Percentiles rank a stretch among this genome's conserved stretches.
Evolutionary conservation across 2,888 invertebrate species (phyloP).

Genomic region (Agrilus cyanescens): DNA sequence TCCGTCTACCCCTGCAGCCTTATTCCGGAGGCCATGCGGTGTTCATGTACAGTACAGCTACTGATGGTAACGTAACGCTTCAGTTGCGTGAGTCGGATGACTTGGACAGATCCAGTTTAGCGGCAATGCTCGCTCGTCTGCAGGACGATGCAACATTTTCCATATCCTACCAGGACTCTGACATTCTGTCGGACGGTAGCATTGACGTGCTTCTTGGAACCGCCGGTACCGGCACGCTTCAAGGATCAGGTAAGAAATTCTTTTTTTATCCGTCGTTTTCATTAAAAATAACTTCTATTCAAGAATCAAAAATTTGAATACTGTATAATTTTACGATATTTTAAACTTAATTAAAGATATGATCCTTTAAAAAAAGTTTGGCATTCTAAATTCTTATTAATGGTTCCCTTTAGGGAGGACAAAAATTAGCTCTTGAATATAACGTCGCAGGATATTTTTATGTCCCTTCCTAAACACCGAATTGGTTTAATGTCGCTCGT

Average conservation of each 20-base stretch:
- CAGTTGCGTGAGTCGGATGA: constrained; percentile 50
- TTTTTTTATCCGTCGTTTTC: constrained; percentile 1
- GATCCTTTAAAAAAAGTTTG: too few species aligned
- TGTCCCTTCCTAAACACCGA: too few species aligned
- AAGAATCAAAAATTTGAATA: background rate
- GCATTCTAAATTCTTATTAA: too few species aligned
- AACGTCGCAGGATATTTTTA: too few species aligned
- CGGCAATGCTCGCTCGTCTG: constrained; percentile 38
- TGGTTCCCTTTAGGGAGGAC: too few species aligned
- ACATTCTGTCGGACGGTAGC: constrained; percentile 52
- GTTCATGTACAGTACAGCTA: constrained; percentile 57
- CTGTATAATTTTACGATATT: background rate
- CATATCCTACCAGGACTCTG: constrained; percentile 64
- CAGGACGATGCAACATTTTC: constrained; percentile 56
- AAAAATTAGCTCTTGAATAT: too few species aligned
- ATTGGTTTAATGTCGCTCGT: too few species aligned
- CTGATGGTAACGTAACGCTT: constrained; percentile 51
- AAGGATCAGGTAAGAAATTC: constrained; percentile 26
- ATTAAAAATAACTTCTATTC: too few species aligned
- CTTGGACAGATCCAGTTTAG: constrained; percentile 34
- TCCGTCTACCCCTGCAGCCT: constrained; percentile 41
- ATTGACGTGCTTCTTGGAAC: constrained; percentile 45
- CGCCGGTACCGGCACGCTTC: constrained; percentile 42
- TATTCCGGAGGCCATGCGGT: constrained; percentile 49
- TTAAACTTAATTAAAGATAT: too few species aligned